These are phyloP conservation scores for Cromileptes altivelis DNA, from an alignment of 2,113 vertebrate genomes.

Conservation along the genomic window DNA sequence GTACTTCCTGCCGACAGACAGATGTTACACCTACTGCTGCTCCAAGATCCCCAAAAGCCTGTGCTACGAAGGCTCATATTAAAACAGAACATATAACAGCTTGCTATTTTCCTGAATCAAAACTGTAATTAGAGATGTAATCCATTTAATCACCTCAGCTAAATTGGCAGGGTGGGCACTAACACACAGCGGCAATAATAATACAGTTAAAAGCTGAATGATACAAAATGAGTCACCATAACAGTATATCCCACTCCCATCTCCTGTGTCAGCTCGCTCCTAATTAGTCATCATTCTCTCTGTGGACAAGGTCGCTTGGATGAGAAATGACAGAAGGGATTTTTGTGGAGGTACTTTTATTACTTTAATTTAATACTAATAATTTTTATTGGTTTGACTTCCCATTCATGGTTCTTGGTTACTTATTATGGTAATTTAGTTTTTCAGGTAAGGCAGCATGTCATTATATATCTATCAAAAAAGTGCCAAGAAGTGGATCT, in stretches of 20 bases:
- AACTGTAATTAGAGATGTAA: slow-evolving; percentile 61
- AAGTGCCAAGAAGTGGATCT: neutral
- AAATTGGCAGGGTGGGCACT: slow-evolving; percentile 57
- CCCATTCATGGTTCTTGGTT: neutral
- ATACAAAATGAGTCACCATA: slow-evolving; percentile 47
- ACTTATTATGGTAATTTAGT: neutral
- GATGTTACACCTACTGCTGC: slow-evolving; percentile 66
- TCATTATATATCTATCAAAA: neutral
- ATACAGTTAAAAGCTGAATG: slow-evolving; percentile 43
- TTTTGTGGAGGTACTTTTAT: slow-evolving; percentile 23
- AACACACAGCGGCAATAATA: slow-evolving; percentile 51
- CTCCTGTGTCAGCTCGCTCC: slow-evolving; percentile 4
- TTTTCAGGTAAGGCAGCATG: slow-evolving; percentile 1
- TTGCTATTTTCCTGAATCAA: slow-evolving; percentile 56
- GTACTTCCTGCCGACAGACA: slow-evolving; percentile 66
- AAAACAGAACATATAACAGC: slow-evolving; percentile 57
- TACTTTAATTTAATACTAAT: neutral
- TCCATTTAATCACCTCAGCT: slow-evolving; percentile 66
- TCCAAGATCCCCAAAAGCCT: slow-evolving; percentile 46
- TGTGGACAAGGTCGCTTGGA: slow-evolving; percentile 9
- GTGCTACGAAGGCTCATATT: slow-evolving; percentile 20
- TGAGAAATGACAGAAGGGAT: neutral
- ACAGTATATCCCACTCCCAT: slow-evolving; percentile 36
- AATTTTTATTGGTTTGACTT: slow-evolving; percentile 4
- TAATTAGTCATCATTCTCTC: slow-evolving; percentile 51